These are phyloP conservation scores for Listronotus oregonensis DNA, from an alignment of 1,140 invertebrate species.

Conservation along the genomic window DNA sequence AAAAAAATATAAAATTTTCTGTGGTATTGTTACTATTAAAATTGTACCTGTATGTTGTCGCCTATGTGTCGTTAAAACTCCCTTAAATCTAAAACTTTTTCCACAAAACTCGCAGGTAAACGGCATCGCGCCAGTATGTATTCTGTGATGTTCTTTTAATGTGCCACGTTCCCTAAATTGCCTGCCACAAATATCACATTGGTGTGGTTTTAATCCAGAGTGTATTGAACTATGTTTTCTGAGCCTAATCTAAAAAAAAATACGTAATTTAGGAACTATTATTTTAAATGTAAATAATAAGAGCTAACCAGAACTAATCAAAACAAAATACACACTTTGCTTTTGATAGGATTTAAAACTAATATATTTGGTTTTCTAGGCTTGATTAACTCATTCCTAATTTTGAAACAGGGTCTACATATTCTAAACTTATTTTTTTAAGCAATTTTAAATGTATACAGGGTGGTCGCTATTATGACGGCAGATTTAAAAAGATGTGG, in stretches of 20 bases:
- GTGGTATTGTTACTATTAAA: background rate
- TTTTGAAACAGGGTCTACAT: no score
- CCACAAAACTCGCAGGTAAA: constrained; percentile 74
- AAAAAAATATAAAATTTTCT: no score
- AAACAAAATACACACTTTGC: no score
- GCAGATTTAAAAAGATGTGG: no score
- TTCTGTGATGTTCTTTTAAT: constrained; percentile 65
- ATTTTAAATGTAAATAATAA: background rate
- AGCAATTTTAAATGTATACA: no score
- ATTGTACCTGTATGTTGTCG: constrained; percentile 63
- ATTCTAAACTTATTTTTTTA: no score
- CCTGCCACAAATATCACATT: constrained; percentile 74
- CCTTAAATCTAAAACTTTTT: constrained; percentile 73
- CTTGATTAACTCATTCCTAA: no score
- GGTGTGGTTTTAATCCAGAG: constrained; percentile 70
- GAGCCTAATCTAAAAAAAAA: constrained; percentile 31
- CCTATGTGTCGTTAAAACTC: constrained; percentile 68
- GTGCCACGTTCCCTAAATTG: constrained; percentile 70
- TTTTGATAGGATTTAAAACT: no score
- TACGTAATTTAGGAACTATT: no score
- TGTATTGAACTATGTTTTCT: constrained; percentile 47
- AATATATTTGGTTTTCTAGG: no score
- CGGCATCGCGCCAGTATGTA: constrained; percentile 87
- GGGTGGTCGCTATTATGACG: no score
- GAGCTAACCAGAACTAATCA: no score